Evolutionary conservation across 2,888 invertebrate species (phyloP), one percentile per base, ranked within the genome.

Genomic region (Philonicus albiceps): DNA sequence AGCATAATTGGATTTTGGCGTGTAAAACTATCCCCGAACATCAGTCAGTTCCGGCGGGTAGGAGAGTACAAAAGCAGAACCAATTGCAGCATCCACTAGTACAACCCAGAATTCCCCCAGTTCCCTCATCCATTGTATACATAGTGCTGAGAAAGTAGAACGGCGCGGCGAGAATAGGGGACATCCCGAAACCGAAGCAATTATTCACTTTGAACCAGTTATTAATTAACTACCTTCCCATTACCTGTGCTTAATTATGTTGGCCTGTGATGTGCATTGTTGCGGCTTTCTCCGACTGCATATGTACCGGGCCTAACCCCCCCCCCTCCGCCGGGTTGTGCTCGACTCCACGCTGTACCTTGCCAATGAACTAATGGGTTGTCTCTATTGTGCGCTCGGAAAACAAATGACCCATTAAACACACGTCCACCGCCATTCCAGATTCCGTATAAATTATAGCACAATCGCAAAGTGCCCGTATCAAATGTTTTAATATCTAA

Each of bases 181-280:
- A 75, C 75, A 49, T 85, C 22, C 75, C 30, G 22, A 85, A 86
- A 78, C 86, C 78, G 55, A 53, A 64, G 86, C 83, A 72, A 87
- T 87, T 86, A 87, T 78, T 86, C 87, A 87, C 76, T 84, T 83
- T 84, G 83, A 86, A 84, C 49, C 75, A 40, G 86, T 86, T 87
- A 87, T 87, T 87, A 87, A 87, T 87, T 87, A 87, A 87, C 87
- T 87, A 86, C 87, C 87, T 87, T 87, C 87, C 86, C 81, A 87
- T 87, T 83, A 87, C 78, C 86, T 87, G 87, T 80, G 55, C 86
- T 86, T 87, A 87, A 87, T 87, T 87, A 86, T 87, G 72, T 74
- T 49, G 78, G 53, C 19, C 75, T 85, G 30, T 81, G 81, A 86
- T 86, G 81, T 86, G 83, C 73, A 86, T 86, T 86, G 86, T 86